Percentiles rank a stretch among this genome's conserved stretches.
These are phyloP conservation scores for Podarcis cretensis DNA, from an alignment of 2,113 vertebrate genomes.

Conservation along the genomic window DNA sequence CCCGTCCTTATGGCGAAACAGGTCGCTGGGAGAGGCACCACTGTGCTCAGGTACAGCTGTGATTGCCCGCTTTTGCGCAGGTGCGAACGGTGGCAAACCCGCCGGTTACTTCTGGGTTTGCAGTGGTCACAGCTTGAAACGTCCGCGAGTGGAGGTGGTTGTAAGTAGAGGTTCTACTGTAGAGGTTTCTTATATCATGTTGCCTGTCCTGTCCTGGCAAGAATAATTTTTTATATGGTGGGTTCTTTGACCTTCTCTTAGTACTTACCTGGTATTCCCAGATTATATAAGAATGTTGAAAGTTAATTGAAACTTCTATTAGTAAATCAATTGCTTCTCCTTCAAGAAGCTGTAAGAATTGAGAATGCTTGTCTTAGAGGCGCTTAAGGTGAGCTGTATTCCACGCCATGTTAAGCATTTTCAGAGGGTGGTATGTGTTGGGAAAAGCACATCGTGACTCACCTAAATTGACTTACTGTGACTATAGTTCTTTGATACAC, in stretches of 20 bases:
- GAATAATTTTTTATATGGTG: neutral
- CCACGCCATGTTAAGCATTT: neutral
- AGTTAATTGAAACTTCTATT: neutral
- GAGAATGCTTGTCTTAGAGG: neutral
- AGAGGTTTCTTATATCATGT: neutral
- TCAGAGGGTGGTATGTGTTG: neutral
- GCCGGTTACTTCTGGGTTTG: no score
- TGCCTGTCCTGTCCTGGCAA: neutral
- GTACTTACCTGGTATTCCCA: neutral
- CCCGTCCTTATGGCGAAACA: no score
- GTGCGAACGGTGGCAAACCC: no score
- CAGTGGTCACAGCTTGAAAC: no score
- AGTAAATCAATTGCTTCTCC: neutral
- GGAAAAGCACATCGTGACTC: neutral
- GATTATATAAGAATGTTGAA: neutral
- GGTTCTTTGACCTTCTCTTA: neutral
- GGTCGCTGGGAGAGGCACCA: no score
- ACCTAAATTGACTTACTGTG: neutral
- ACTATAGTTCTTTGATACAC: neutral
- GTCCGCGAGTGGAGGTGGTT: no score
- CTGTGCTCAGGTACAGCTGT: no score
- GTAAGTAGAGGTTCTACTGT: no score
- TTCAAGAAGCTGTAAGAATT: neutral
- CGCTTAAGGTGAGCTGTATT: neutral
- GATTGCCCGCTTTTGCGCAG: no score